Conservation (phyloP, 2,797 vertebrate species). For the Catharus ustulatus region DNA sequence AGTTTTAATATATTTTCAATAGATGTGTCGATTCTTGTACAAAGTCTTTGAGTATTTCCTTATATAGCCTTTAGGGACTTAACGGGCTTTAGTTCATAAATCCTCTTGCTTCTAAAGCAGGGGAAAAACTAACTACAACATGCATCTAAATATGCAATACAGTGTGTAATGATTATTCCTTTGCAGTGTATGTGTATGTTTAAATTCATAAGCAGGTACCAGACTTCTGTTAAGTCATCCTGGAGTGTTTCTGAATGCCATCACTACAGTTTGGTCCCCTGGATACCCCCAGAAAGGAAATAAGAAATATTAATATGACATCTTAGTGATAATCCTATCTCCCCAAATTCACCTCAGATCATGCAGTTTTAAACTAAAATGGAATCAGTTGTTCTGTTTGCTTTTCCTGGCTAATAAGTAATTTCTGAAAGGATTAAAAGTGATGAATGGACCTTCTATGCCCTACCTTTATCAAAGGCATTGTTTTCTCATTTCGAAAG, state of each 20-base stretch:
- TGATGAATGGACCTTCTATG: background rate
- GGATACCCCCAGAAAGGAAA: background rate
- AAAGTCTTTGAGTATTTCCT: background rate
- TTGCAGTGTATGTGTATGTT: background rate
- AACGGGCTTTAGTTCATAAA: background rate
- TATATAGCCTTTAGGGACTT: background rate
- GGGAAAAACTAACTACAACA: background rate
- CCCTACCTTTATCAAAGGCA: background rate
- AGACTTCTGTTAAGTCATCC: background rate
- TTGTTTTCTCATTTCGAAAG: background rate
- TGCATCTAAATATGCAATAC: background rate
- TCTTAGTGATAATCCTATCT: background rate
- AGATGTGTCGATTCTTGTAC: background rate
- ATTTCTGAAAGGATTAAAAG: conserved; percentile 18
- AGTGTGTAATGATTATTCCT: background rate
- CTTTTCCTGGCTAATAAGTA: background rate
- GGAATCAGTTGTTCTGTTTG: background rate
- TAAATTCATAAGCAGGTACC: background rate
- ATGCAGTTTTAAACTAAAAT: background rate
- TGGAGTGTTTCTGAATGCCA: background rate
- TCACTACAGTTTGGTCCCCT: background rate
- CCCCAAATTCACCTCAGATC: background rate
- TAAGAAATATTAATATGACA: background rate
- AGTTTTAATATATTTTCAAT: background rate
- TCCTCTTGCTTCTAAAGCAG: background rate